Evolutionary conservation across 1,140 invertebrate species (phyloP), one percentile per base, ranked within the genome.

Genomic region (Leptinotarsa defecta): DNA sequence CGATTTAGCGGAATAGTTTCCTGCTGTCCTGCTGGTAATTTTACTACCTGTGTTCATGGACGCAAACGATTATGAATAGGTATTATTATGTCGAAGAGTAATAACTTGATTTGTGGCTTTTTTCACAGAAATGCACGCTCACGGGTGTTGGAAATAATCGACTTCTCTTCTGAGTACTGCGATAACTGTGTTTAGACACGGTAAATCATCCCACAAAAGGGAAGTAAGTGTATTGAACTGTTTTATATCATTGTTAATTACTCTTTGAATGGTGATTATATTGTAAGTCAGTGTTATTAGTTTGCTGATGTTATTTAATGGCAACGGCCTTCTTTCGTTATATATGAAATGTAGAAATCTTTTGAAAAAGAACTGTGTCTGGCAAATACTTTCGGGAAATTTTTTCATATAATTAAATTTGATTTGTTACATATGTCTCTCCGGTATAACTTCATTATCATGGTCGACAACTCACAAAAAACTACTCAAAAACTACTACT

Each of bases 151-250:
- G 22, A 68, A 43, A 43, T 68, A 68, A 68, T 68, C 24, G 27
- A 43, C 24, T 19, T 68, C 65, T 43, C 65, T 24, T 68, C 65
- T 27, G 15, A 68, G 65, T 34, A 27, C 19, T 11, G 6, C 24
- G 24, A 68, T 24, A 17, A 68, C 65, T 68, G 65, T 68, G n/a
- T 68, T 68, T 68, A 68, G 24, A 24, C 13, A 43, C 27, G 65
- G 65, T 68, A 68, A 68, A 68, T 68, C 65, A 68, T 68, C 17
- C 65, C 65, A 57, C 65, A 43, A 43, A 68, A 43, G 43, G 65
- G 65, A 68, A 68, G 65, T 43, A 43, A 43, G 65, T 68, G 24
- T 68, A 43, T 68, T 68, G 65, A 68, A 68, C 65, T 68, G 19
- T 68, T 68, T 68, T 24, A 43, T 43, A 43, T 22, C 24, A 68